phyloP scores from a whole-genome alignment of 2,113 vertebrate genomes.

The Rutilus rutilus region DNA sequence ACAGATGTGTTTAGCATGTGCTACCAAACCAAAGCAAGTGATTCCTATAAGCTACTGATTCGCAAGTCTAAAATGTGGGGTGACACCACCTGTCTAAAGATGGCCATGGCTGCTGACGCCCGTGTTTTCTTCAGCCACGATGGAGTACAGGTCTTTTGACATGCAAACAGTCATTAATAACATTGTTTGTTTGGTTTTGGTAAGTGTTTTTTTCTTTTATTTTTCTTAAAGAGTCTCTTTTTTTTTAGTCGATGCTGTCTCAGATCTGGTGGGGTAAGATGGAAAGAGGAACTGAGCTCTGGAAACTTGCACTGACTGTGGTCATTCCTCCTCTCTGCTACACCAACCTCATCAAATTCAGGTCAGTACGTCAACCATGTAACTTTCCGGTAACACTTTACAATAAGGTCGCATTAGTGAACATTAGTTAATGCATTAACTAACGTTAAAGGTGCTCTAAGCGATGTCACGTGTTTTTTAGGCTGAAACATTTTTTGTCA shows the following conservation, averaged over 20 bases:
- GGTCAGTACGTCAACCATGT: slow-evolving; percentile 54
- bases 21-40: slow-evolving; percentile 79
- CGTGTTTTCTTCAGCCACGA: slow-evolving; percentile 88
- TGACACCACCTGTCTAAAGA: slow-evolving; percentile 83
- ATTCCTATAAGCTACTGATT: slow-evolving; percentile 82
- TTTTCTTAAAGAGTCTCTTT: neutral
- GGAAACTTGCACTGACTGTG: slow-evolving; percentile 82
- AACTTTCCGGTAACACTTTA: neutral
- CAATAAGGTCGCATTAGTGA: too few species aligned
- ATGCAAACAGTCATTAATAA: neutral
- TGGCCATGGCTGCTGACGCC: slow-evolving; percentile 83
- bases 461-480: too few species aligned
- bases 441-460: too few species aligned
- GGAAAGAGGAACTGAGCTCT: slow-evolving; percentile 80
- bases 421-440: too few species aligned
- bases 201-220: neutral
- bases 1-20: slow-evolving; percentile 84
- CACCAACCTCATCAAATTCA: slow-evolving; percentile 83
- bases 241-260: slow-evolving; percentile 80
- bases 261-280: slow-evolving; percentile 95
- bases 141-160: slow-evolving; percentile 81
- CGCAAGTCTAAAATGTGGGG: slow-evolving; percentile 82
- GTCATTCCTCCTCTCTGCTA: slow-evolving; percentile 85
- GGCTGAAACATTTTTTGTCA: too few species aligned
- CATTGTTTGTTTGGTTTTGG: neutral